Evolutionary conservation across 2,113 vertebrate species (phyloP).

Genomic region (Myanophis thanlyinensis): DNA sequence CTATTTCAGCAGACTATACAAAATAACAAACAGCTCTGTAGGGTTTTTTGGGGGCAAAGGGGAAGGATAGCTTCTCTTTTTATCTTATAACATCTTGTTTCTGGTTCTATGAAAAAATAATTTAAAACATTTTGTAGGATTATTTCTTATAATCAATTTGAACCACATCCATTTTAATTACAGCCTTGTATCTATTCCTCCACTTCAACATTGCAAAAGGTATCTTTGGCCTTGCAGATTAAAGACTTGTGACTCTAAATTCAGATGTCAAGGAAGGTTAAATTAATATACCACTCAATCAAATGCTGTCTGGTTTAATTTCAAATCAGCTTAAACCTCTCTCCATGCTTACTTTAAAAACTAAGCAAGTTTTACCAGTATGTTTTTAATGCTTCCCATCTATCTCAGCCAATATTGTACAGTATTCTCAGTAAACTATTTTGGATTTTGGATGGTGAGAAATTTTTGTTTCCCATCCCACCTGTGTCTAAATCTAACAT

Average conservation of each 20-base stretch:
- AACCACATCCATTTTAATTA: neutral
- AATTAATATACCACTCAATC: neutral
- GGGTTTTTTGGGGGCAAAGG: neutral
- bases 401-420: neutral
- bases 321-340: neutral
- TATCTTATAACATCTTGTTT: neutral
- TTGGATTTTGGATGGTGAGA: rapidly evolving
- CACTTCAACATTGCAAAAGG: neutral
- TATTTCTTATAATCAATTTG: neutral
- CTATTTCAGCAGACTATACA: neutral
- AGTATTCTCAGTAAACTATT: neutral
- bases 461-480: rapidly evolving
- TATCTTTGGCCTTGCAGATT: neutral
- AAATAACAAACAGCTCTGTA: neutral
- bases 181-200: neutral
- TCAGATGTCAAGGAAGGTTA: neutral
- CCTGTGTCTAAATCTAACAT: neutral
- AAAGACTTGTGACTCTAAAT: neutral
- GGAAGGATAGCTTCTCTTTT: neutral
- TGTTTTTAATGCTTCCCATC: neutral
- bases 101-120: neutral
- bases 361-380: neutral
- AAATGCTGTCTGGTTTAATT: neutral
- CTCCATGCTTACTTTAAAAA: neutral
- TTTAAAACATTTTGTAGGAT: neutral